Conservation (phyloP, 1,140 invertebrate species). For the Lepidurus apus region DNA sequence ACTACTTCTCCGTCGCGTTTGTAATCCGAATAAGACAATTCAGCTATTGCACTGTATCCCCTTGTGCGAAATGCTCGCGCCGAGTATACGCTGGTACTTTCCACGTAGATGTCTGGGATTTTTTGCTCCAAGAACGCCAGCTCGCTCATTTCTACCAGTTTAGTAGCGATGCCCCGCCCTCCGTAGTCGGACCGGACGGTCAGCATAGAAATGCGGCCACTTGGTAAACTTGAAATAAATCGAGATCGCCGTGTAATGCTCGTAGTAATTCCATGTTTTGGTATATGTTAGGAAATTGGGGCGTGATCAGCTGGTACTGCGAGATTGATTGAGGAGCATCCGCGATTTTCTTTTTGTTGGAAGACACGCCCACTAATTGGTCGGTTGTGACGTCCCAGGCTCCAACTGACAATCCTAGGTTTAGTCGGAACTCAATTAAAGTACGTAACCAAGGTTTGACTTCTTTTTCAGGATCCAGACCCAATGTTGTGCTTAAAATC, state of each 20-base stretch:
- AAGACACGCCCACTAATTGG: background rate
- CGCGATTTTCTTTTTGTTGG: background rate
- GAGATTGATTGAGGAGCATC: background rate
- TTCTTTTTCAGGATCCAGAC: background rate
- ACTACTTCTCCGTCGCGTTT: conserved; percentile 12
- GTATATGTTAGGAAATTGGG: background rate
- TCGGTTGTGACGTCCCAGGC: background rate
- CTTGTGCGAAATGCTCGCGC: background rate
- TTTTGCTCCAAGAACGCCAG: background rate
- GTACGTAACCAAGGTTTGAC: background rate
- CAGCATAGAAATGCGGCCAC: conserved; percentile 4
- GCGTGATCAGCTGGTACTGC: background rate
- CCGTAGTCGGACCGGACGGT: background rate
- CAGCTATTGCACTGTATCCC: background rate
- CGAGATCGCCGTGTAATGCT: background rate
- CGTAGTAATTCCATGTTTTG: background rate
- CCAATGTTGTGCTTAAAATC: background rate
- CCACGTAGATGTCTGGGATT: background rate
- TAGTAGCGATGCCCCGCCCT: conserved; percentile 24
- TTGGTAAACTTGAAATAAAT: background rate
- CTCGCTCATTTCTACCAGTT: conserved; percentile 10
- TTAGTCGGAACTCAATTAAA: background rate
- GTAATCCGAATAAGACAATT: conserved; percentile 4
- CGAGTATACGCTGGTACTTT: conserved; percentile 24
- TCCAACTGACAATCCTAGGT: background rate